Conservation (phyloP, 2,888 invertebrate species). For the Eupithecia abbreviata region DNA sequence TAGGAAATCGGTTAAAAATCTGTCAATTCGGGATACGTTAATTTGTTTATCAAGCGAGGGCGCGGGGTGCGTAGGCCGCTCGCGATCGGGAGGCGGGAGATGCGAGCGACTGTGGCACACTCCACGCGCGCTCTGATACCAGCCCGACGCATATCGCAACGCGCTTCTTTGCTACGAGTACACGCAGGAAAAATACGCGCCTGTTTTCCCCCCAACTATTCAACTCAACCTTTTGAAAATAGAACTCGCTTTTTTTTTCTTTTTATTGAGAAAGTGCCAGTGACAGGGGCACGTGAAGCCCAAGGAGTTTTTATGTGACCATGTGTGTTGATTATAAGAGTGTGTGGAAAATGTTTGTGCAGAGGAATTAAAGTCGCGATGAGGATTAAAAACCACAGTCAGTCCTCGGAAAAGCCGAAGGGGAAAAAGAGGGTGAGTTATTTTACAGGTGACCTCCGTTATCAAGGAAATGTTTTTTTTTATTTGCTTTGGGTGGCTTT, state of each 20-base stretch:
- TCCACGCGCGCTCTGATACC: constrained; percentile 64
- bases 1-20: background rate
- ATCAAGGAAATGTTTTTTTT: background rate
- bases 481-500: too few species aligned
- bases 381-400: constrained; percentile 61
- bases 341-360: constrained; percentile 40
- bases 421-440: constrained; percentile 74
- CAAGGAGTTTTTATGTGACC: constrained; percentile 39
- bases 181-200: constrained; percentile 52
- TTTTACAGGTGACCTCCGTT: background rate
- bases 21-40: constrained; percentile 6
- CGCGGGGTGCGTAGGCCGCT: constrained; percentile 59
- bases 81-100: constrained; percentile 65
- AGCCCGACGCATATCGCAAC: constrained; percentile 70
- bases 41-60: constrained; percentile 57
- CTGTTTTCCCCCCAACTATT: constrained; percentile 36
- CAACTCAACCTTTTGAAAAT: constrained; percentile 25
- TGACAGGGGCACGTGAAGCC: constrained; percentile 4
- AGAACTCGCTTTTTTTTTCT: constrained; percentile 12
- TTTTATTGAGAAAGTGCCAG: constrained; percentile 27
- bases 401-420: constrained; percentile 65
- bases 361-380: constrained; percentile 52
- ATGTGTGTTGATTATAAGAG: constrained; percentile 29
- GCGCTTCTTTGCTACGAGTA: constrained; percentile 40
- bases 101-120: constrained; percentile 57